Base-by-base conservation (phyloP, 2,888 invertebrate genomes). In the Platerodrilus igneus region DNA sequence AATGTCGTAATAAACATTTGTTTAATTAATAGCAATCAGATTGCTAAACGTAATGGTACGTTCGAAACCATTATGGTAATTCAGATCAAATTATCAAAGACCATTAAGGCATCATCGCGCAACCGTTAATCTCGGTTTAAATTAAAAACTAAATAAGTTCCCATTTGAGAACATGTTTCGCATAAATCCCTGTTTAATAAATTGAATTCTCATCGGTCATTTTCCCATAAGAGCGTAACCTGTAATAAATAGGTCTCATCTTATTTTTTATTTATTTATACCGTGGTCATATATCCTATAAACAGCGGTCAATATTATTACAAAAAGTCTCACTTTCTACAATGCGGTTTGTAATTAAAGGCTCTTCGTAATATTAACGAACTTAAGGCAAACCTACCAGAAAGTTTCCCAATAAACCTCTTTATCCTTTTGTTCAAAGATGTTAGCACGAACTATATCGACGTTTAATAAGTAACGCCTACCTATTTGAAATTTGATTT, bases 401-500 rank as follows among this genome's bases (percentile, higher is more conserved):
- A 13, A 13, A n/a, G 5, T 10, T 5, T 22, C 9, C n/a, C n/a
- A n/a, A 5, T 14, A 4, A 18, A n/a, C 5, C 9, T 1, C 5
- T 13, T 17, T 6, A 13, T 15, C 3, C n/a, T 31, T 23, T 29
- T 25, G 15, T 26, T 22, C 4, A 4, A 11, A 32, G 16, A 46
- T 38, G 9, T 17, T 37, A 38, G 18, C 25, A 25, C 36, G 25
- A 20, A 42, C 45, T 45, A 41, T 38, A 41, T 38, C 37, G 36
- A 39, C 26, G 35, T 51, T 55, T 58, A 60, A 57, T 57, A 58
- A 55, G 60, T 58, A 58, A 59, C 60, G 60, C 60, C 60, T 58
- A 59, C 59, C 60, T 59, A 60, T 60, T 60, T 60, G 58, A 49
- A 58, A 58, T 59, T 59, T 60, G 60, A 60, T 60, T 60, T 60